phyloP scores from a whole-genome alignment of 2,113 vertebrate genomes.

The Sturnira hondurensis region DNA sequence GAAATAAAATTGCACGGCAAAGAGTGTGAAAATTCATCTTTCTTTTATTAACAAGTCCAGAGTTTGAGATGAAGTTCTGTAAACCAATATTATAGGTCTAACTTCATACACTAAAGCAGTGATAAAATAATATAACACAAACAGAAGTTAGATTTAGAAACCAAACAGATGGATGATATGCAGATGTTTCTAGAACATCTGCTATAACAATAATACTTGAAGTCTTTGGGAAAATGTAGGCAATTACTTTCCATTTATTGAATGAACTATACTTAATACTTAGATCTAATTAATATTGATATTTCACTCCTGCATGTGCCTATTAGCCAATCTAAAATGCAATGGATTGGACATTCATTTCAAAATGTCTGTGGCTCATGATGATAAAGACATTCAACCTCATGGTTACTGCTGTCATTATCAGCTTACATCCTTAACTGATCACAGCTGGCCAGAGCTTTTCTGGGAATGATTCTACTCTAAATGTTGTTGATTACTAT shows the following conservation, averaged over 20 bases:
- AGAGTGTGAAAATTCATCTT: background rate
- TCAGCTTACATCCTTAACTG: background rate
- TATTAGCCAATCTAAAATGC: conserved; percentile 38
- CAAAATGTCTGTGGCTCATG: conserved; percentile 29
- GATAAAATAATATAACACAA: conserved; percentile 51
- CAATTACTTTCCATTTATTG: conserved; percentile 63
- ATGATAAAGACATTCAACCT: background rate
- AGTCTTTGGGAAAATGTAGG: conserved; percentile 57
- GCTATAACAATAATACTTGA: conserved; percentile 37
- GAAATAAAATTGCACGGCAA: conserved; percentile 22
- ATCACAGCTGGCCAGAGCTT: background rate
- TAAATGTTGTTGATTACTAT: background rate
- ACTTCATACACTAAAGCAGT: conserved; percentile 41
- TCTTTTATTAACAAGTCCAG: conserved; percentile 1
- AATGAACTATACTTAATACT: conserved; percentile 65
- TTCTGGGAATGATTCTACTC: background rate
- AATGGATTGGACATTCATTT: background rate
- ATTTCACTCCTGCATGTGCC: background rate
- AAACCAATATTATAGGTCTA: conserved; percentile 7
- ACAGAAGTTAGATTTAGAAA: conserved; percentile 35
- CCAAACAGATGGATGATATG: conserved; percentile 37
- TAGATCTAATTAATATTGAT: conserved; percentile 70
- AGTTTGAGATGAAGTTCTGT: background rate
- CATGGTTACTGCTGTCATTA: background rate
- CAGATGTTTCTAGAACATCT: conserved; percentile 58